These are phyloP conservation scores for Puntigrus tetrazona DNA, from an alignment of 2,113 vertebrate species.

Conservation along the genomic window DNA sequence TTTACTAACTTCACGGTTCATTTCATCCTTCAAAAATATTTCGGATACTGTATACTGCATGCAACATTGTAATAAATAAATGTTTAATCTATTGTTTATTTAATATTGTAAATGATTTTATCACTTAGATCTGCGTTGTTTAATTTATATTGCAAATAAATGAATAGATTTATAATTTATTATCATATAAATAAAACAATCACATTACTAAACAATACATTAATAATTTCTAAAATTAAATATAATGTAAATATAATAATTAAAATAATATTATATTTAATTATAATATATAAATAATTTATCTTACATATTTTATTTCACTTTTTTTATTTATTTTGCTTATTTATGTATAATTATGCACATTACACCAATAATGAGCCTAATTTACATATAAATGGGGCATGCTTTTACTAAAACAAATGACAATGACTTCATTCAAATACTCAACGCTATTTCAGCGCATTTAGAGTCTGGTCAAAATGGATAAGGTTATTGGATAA, in stretches of 20 bases:
- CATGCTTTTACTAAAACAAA: not conserved
- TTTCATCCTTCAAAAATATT: not conserved
- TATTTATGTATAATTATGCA: not conserved
- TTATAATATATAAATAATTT: not conserved
- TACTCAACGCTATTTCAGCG: not conserved
- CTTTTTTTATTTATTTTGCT: not conserved
- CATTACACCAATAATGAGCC: not conserved
- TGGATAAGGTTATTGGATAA: not conserved
- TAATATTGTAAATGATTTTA: not conserved
- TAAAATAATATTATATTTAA: not conserved
- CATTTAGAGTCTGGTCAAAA: not conserved
- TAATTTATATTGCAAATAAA: no score
- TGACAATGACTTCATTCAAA: not conserved
- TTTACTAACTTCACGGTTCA: constrained; percentile 1
- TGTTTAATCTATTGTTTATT: not conserved
- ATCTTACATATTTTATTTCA: not conserved
- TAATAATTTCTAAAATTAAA: no score
- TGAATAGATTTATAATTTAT: no score
- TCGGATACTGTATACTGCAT: not conserved
- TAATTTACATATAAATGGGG: not conserved
- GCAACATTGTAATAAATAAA: not conserved
- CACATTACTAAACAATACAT: no score
- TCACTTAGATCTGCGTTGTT: not conserved
- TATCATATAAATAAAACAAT: no score
- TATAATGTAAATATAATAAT: not conserved